phyloP scores from a whole-genome alignment of 2,797 vertebrate species.

The Cygnus olor region DNA sequence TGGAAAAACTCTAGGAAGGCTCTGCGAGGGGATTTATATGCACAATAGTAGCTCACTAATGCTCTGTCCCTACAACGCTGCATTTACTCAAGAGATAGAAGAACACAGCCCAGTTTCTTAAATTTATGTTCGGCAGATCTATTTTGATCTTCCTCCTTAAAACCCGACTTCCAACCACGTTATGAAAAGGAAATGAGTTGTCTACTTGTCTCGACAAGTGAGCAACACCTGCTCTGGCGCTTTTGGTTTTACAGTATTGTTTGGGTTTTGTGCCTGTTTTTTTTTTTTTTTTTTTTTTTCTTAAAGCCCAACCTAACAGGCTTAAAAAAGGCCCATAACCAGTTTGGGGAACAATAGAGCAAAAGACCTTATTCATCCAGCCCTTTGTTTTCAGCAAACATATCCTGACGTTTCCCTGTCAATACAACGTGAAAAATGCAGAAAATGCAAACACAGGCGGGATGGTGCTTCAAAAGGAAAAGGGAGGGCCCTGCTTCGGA shows the following conservation, averaged over 20 bases:
- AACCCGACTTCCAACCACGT: neutral
- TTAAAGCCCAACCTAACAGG: slow-evolving; percentile 10
- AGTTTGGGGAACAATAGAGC: slow-evolving; percentile 2
- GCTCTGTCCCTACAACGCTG: neutral
- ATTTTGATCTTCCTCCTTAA: slow-evolving; percentile 27
- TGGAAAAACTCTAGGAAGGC: neutral
- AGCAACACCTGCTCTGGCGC: slow-evolving; percentile 29
- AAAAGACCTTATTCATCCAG: slow-evolving; percentile 5
- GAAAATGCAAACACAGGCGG: neutral
- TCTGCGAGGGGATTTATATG: neutral
- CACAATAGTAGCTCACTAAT: neutral
- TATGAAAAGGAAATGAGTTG: slow-evolving; percentile 35
- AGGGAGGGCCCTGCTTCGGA: neutral
- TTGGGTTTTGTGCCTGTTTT: neutral
- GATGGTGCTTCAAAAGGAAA: slow-evolving; percentile 20
- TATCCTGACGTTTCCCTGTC: neutral
- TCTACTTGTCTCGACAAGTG: slow-evolving; percentile 51
- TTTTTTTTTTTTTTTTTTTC: neutral
- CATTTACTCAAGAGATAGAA: accelerated
- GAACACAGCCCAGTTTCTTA: neutral
- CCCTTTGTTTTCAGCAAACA: slow-evolving; percentile 40
- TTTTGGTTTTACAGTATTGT: slow-evolving; percentile 7
- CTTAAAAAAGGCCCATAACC: neutral
- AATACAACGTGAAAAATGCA: neutral
- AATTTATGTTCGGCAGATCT: neutral